Base-by-base conservation (phyloP, 2,113 vertebrate genomes). In the Tragelaphus buxtoni region DNA sequence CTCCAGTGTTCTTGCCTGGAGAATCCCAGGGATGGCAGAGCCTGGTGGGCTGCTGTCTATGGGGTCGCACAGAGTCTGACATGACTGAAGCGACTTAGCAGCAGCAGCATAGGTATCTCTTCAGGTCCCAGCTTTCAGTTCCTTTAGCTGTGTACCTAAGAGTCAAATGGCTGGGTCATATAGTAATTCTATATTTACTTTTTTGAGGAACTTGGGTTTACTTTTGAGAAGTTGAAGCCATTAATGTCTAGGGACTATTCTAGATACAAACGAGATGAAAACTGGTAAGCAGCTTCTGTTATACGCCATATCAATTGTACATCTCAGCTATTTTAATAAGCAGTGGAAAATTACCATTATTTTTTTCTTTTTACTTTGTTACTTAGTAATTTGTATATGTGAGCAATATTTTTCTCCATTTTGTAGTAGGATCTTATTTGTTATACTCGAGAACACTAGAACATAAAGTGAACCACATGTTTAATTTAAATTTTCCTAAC, bases 331-430 rank as follows among this genome's bases (percentile, higher is more conserved):
- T 91, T 91, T 96, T 80, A 60, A 47, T 74, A 61, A 89, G 39
- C 56, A 61, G 18, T 72, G 30, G 10, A 17, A 90, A 93, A 86
- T 20, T 61, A 20, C 39, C 26, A 85, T n/a, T 79, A 24, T 83
- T 90, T 88, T 65, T 63, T 91, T 76, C 17, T 83, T 80, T 79
- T 69, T 91, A 82, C 24, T 84, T 63, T 16, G 1, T 88, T 89
- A 39, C 32, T 61, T 91, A 74, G 14, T 85, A 63, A 42, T 74
- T 89, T 92, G 30, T 47, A 45, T 85, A 56, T 89, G 9, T 92
- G 55, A 89, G 26, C 39, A 94, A 10, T 92, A 88, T 47, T 88
- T 89, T 94, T 72, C 79, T 86, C 60, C 45, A 89, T n/a, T 96
- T 87, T 13, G 39, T 35, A 56, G 74, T 63, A 56, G 53, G 20